Conservation (phyloP, 2,113 vertebrate genomes). For the Terrapene triunguis region DNA sequence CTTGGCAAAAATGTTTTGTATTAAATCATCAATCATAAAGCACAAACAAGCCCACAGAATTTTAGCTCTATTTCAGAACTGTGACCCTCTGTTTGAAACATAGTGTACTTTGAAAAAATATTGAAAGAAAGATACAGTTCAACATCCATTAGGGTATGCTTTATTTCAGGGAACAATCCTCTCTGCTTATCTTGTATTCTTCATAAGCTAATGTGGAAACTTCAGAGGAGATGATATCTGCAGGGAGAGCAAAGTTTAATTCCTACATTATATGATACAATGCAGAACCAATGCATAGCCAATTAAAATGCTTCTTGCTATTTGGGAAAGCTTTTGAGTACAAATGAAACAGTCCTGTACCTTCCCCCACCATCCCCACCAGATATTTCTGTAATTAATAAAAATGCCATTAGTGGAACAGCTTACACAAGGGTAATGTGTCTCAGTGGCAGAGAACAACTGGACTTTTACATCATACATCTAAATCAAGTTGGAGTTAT, state of each 20-base stretch:
- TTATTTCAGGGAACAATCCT: slow-evolving; percentile 50
- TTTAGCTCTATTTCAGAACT: slow-evolving; percentile 38
- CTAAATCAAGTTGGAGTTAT: neutral
- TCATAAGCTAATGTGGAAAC: slow-evolving; percentile 58
- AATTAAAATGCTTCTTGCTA: neutral
- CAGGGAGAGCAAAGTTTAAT: slow-evolving; percentile 35
- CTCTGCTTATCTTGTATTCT: slow-evolving; percentile 48
- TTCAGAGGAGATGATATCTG: slow-evolving; percentile 40
- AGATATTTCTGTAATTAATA: neutral
- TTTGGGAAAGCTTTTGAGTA: neutral
- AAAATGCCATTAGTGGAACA: neutral
- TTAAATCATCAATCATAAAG: slow-evolving; percentile 47
- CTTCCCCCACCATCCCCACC: neutral
- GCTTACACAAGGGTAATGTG: neutral
- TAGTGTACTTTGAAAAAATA: slow-evolving; percentile 32
- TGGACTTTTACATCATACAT: neutral
- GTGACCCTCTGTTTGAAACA: slow-evolving; percentile 13
- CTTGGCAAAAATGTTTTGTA: slow-evolving; percentile 42
- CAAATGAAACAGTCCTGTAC: neutral
- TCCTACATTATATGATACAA: slow-evolving; percentile 10
- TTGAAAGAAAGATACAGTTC: slow-evolving; percentile 64
- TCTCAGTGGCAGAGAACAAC: neutral
- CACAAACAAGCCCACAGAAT: slow-evolving; percentile 53
- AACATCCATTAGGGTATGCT: slow-evolving; percentile 49
- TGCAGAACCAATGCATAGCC: neutral